Base-by-base conservation (phyloP, 1,140 invertebrate species). In the Drosophila insularis region DNA sequence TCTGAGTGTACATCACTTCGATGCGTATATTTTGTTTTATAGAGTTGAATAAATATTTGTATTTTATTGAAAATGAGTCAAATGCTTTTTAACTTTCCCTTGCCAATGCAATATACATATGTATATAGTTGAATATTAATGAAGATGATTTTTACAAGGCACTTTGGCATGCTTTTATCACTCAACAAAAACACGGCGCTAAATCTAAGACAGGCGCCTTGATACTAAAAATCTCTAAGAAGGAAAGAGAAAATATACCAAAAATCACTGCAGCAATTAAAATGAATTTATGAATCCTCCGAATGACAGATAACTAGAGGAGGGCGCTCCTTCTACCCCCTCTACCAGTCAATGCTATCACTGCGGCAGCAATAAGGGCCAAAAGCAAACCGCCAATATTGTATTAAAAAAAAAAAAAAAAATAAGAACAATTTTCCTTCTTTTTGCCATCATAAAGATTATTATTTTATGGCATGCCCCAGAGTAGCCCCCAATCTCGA, bases 181-280 rank as follows among this genome's bases (percentile, higher is more conserved):
- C 69, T 54, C 43, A 60, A 53, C 67, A 59, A 66, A 71, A 71
- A 72, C 78, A 86, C 81, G 81, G 78, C 66, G 53, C 43, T 68
- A 39, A 17, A 23, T 59, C 43, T 37, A 58, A 64, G 39, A 59
- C 32, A 32, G 55, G 39, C 39, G 63, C 61, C 27, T 62, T 31
- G 65, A 56, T 63, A 74, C 63, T 78, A 78, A 78, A 78, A 43
- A 14, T 43, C 70, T 21, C 46, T 37, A 66, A 65, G 58, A 37
- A 35, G 40, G 5, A 43, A 43, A 17, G 14, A 23, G 13, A 19
- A 53, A 32, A 59, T 67, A 71, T 23, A 63, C 23, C 50, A 55
- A 68, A 79, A 89, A 87, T 87, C 84, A 87, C 84, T 87, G 84
- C 84, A 87, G 84, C 84, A 87, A 87, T 87, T 87, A 87, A 87